Percentiles rank a stretch among this genome's conserved stretches.
phyloP scores from a whole-genome alignment of 2,888 invertebrate genomes.

The Xestia ashworthii region DNA sequence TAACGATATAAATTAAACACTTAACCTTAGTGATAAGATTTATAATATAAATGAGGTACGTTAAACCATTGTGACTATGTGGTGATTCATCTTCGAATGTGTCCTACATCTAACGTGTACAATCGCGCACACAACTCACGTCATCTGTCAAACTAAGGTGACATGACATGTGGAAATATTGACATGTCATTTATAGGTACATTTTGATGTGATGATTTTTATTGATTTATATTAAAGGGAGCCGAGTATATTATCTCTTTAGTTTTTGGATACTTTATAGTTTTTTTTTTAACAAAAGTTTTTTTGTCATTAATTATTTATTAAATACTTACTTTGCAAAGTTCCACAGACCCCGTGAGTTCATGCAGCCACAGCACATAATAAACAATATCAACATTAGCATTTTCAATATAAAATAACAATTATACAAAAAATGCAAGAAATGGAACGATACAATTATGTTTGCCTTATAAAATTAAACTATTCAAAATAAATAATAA shows the following conservation, averaged over 20 bases:
- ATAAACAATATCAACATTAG: conserved; percentile 86
- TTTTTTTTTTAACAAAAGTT: neutral
- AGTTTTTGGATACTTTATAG: neutral
- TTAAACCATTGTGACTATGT: conserved; percentile 89
- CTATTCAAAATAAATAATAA: conserved; percentile 84
- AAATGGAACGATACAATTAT: conserved; percentile 86
- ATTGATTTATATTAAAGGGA: conserved; percentile 12
- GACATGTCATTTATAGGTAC: conserved; percentile 32
- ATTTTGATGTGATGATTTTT: conserved; percentile 8
- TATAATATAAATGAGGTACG: conserved; percentile 89
- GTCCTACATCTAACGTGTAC: conserved; percentile 71
- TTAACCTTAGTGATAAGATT: conserved; percentile 82
- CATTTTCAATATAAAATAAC: conserved; percentile 86
- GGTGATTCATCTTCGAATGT: conserved; percentile 77
- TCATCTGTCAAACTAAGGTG: conserved; percentile 65
- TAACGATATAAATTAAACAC: conserved; percentile 81
- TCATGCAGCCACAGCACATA: conserved; percentile 61
- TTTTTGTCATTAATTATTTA: neutral
- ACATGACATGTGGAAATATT: conserved; percentile 21
- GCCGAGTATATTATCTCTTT: neutral
- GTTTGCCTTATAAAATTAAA: conserved; percentile 75
- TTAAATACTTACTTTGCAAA: conserved; percentile 5
- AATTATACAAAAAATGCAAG: conserved; percentile 89
- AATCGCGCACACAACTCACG: conserved; percentile 69
- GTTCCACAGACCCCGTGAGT: conserved; percentile 62